These are phyloP conservation scores for Globia sparganii DNA, from an alignment of 2,888 invertebrate species.

Conservation along the genomic window DNA sequence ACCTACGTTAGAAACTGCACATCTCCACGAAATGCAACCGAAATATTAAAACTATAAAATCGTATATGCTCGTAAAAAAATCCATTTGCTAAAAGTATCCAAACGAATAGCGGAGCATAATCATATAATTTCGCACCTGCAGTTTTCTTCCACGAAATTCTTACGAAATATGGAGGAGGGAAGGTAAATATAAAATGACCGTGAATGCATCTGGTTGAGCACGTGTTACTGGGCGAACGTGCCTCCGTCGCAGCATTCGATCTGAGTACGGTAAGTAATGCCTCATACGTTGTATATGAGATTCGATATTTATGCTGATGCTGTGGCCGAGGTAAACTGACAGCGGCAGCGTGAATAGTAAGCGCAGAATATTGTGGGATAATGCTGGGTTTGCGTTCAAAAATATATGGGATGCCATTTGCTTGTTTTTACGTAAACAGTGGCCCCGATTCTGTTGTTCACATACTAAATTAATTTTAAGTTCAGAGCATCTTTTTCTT, in stretches of 20 bases:
- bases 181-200: slow-evolving; percentile 31
- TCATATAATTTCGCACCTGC: slow-evolving; percentile 37
- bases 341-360: slow-evolving; percentile 8
- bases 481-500: too few species aligned
- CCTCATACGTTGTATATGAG: slow-evolving; percentile 45
- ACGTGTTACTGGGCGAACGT: slow-evolving; percentile 51
- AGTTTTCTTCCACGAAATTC: slow-evolving; percentile 37
- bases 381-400: not conserved
- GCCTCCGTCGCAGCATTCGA: slow-evolving; percentile 16
- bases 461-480: too few species aligned
- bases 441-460: too few species aligned
- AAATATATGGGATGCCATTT: not conserved
- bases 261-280: slow-evolving; percentile 26
- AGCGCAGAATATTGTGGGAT: slow-evolving; percentile 10
- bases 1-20: not conserved
- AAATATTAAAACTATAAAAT: slow-evolving; percentile 10
- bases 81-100: slow-evolving; percentile 26
- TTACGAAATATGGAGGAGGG: slow-evolving; percentile 20
- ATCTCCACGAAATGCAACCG: not conserved
- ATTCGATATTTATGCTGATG: slow-evolving; percentile 47
- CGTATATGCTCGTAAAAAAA: slow-evolving; percentile 11
- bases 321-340: slow-evolving; percentile 15
- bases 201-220: slow-evolving; percentile 29
- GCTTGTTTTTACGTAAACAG: not conserved
- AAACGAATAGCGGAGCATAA: slow-evolving; percentile 12